Conservation (phyloP, 2,113 vertebrate species). For the Nycticebus coucang region DNA sequence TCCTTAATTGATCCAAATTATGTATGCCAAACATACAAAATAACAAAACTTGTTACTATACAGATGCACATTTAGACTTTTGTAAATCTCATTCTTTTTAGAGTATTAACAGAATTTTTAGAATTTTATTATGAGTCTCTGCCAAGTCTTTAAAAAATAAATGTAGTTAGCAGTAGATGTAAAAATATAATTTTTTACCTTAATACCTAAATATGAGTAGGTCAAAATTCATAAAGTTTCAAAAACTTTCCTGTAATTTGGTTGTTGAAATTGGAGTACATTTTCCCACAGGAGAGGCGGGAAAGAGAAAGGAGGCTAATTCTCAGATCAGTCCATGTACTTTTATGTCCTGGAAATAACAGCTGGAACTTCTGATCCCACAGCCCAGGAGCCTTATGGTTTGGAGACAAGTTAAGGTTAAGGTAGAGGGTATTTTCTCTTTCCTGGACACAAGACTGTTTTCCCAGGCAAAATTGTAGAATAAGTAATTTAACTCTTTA, state of each 20-base stretch:
- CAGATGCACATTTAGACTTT: conserved; percentile 16
- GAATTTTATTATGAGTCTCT: neutral
- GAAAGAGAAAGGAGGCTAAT: neutral
- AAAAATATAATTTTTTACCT: conserved; percentile 33
- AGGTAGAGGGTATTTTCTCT: neutral
- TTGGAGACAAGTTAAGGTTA: neutral
- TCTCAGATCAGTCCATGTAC: neutral
- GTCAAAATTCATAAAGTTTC: neutral
- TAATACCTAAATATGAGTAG: neutral
- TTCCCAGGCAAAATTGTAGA: neutral
- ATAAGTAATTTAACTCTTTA: neutral
- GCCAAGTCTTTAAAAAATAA: neutral
- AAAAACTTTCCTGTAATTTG: neutral
- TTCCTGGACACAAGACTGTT: neutral
- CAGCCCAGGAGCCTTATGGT: neutral
- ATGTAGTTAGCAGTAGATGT: neutral
- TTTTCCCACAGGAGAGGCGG: neutral
- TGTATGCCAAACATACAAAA: neutral
- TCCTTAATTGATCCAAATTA: conserved; percentile 27
- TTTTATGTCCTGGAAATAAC: no score
- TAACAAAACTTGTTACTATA: neutral
- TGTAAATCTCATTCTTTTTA: neutral
- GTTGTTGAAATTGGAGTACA: neutral
- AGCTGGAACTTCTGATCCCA: neutral
- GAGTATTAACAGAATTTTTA: neutral